Evolutionary conservation across 2,113 vertebrate species (phyloP).

Genomic region (Pseudorasbora parva): DNA sequence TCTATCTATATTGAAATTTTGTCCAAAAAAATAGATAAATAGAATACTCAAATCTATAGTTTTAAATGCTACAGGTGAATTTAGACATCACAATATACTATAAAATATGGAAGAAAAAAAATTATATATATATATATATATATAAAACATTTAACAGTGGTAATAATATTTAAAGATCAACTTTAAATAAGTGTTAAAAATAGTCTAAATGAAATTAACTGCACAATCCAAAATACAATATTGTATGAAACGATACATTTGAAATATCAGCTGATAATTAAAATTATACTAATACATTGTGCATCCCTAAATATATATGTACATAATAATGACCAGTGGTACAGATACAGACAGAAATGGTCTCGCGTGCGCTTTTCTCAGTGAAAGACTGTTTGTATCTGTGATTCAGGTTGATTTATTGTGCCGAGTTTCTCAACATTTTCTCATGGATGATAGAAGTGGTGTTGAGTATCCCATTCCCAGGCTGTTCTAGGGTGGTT

Average conservation of each 20-base stretch:
- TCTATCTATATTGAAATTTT: neutral
- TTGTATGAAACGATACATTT: neutral
- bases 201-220: neutral
- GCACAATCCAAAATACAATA: neutral
- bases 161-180: neutral
- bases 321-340: constrained; percentile 36
- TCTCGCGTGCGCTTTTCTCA: constrained; percentile 37
- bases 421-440: constrained; percentile 58
- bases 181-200: neutral
- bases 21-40: neutral
- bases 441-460: constrained; percentile 75
- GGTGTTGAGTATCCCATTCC: constrained; percentile 81
- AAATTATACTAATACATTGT: neutral
- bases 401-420: constrained; percentile 52
- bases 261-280: neutral
- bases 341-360: constrained; percentile 31
- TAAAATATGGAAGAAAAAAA: neutral
- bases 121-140: no score
- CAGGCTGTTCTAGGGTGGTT: constrained; percentile 73
- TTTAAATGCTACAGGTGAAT: neutral
- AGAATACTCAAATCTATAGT: neutral
- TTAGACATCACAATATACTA: neutral
- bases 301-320: constrained; percentile 9
- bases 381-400: constrained; percentile 57
- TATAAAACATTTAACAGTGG: neutral